Evolutionary conservation across 2,113 vertebrate genomes (phyloP).

Genomic region (Calidris pygmaea): DNA sequence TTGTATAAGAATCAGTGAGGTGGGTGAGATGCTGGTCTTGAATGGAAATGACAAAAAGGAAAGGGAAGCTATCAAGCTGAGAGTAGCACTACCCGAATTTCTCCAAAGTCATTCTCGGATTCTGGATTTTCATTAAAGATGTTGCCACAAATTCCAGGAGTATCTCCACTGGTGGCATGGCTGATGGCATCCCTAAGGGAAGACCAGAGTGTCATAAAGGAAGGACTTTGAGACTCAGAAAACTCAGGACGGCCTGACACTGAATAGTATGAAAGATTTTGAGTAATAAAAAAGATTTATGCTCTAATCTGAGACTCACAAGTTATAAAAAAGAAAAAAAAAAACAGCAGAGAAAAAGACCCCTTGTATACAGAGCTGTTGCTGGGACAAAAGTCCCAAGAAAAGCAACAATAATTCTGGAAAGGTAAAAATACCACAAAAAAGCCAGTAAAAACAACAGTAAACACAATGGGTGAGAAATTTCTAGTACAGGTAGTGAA

Average conservation of each 20-base stretch:
- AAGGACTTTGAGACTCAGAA: not conserved
- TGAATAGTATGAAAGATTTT: not conserved
- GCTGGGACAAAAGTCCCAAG: not conserved
- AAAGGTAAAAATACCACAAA: not conserved
- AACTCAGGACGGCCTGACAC: not conserved
- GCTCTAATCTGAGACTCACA: not conserved
- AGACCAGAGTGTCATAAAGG: not conserved
- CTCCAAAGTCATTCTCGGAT: not conserved
- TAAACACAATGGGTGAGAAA: not conserved
- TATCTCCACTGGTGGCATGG: not conserved
- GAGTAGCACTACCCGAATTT: not conserved
- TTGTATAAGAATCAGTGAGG: not conserved
- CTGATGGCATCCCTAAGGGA: not conserved
- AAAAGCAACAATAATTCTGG: not conserved
- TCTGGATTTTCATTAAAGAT: not conserved
- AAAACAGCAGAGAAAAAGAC: not conserved
- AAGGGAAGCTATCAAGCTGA: not conserved
- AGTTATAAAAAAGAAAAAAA: not conserved
- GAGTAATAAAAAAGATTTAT: not conserved
- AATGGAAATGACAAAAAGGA: not conserved
- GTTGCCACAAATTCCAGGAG: not conserved
- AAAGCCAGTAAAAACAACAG: not conserved
- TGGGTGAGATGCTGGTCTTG: not conserved
- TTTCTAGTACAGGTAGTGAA: not conserved
- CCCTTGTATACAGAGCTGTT: not conserved